Evolutionary conservation across 2,888 invertebrate species (phyloP).

Genomic region (Drosophila phalerata): DNA sequence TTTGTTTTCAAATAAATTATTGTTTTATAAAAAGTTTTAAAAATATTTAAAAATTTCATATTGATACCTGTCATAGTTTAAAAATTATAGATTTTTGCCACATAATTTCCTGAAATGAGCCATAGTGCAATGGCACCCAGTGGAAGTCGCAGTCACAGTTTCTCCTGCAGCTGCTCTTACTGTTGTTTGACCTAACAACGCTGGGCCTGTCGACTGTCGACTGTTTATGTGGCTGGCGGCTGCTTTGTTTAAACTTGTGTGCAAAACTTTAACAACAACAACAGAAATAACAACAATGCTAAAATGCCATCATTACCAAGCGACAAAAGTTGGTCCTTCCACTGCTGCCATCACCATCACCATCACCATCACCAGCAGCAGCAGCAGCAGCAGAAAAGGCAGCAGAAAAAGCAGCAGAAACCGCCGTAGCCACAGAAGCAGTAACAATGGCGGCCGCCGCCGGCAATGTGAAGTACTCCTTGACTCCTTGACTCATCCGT

Average conservation of each 20-base stretch:
- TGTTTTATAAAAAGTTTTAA: too few species aligned
- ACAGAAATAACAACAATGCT: constrained; percentile 65
- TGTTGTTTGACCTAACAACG: constrained; percentile 74
- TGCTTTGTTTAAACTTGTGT: constrained; percentile 81
- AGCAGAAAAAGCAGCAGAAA: constrained; percentile 30
- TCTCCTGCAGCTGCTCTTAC: constrained; percentile 57
- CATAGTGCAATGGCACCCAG: constrained; percentile 18
- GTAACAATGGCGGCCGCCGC: constrained; percentile 56
- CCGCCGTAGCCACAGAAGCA: constrained; percentile 48
- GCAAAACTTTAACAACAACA: constrained; percentile 72
- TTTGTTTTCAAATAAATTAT: too few species aligned
- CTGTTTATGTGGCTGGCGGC: constrained; percentile 81
- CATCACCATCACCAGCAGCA: constrained; percentile 18
- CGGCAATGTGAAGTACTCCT: constrained; percentile 71
- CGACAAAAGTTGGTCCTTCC: constrained; percentile 81
- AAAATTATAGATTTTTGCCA: too few species aligned
- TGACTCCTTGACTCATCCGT: constrained; percentile 77
- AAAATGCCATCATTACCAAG: constrained; percentile 82
- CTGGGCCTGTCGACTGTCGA: constrained; percentile 78
- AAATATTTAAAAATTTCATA: too few species aligned
- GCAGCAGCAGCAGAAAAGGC: constrained; percentile 12
- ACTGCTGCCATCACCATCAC: constrained; percentile 46
- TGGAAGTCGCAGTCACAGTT: constrained; percentile 32
- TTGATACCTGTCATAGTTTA: too few species aligned
- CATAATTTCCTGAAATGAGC: too few species aligned